Conservation (phyloP, 2,888 invertebrate species). For the Herminia tarsipennalis region DNA sequence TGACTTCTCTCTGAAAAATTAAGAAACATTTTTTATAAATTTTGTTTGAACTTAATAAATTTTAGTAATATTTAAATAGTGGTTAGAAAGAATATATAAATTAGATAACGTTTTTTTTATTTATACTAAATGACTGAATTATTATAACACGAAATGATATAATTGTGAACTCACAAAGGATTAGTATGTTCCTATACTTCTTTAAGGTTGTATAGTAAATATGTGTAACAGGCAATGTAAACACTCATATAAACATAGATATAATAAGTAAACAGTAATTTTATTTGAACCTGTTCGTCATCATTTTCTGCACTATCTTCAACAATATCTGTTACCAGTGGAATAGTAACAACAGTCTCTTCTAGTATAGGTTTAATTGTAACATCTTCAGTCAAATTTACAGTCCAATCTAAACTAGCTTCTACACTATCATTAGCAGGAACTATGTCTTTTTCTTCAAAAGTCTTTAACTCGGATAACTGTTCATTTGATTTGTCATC, state of each 20-base stretch:
- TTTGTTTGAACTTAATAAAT: neutral
- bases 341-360: conserved; percentile 19
- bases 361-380: conserved; percentile 23
- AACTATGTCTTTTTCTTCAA: conserved; percentile 24
- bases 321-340: conserved; percentile 39
- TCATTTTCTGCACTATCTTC: conserved; percentile 59
- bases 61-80: conserved; percentile 8
- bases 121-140: conserved; percentile 36
- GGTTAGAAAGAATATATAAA: conserved; percentile 18
- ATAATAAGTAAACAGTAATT: conserved; percentile 77
- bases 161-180: conserved; percentile 58
- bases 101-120: conserved; percentile 12
- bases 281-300: conserved; percentile 75
- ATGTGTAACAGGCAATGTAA: conserved; percentile 70
- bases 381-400: conserved; percentile 33
- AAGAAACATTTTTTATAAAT: conserved; percentile 7
- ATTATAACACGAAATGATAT: conserved; percentile 26
- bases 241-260: conserved; percentile 72
- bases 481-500: conserved; percentile 27
- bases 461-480: conserved; percentile 22
- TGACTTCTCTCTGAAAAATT: conserved; percentile 75
- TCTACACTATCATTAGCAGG: conserved; percentile 21
- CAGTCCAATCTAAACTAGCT: conserved; percentile 31
- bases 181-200: conserved; percentile 54
- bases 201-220: conserved; percentile 70